phyloP scores from a whole-genome alignment of 37 sponge, comb jelly and placozoan species.

The Spongia lamella region DNA sequence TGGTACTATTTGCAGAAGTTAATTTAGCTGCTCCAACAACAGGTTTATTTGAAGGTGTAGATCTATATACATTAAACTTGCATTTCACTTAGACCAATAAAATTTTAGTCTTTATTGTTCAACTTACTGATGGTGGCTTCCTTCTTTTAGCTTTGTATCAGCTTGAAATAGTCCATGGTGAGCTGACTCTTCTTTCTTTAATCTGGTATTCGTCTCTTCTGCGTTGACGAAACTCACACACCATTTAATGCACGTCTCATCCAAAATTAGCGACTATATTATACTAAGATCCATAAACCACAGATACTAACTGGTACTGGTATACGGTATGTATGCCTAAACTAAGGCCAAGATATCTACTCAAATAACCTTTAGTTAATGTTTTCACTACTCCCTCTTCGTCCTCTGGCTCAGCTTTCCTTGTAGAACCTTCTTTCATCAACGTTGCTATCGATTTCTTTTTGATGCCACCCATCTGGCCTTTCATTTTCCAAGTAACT shows the following conservation, averaged over 20 bases:
- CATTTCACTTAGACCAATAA: neutral
- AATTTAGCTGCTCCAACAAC: too few species aligned
- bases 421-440: neutral
- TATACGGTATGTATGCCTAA: too few species aligned
- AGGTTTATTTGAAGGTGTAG: neutral
- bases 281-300: too few species aligned
- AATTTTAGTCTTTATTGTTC: neutral
- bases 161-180: neutral
- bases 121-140: neutral
- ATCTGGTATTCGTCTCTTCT: constrained; percentile 15
- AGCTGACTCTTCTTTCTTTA: neutral
- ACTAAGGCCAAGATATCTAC: too few species aligned
- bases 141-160: neutral
- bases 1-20: too few species aligned
- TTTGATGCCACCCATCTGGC: constrained; percentile 28
- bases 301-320: too few species aligned
- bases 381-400: neutral
- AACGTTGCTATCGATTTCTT: neutral
- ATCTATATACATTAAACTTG: constrained; percentile 5
- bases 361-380: constrained; percentile 8
- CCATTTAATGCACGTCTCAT: too few species aligned
- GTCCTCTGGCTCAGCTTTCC: neutral
- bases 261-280: too few species aligned
- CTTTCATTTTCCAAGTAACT: neutral
- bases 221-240: neutral